These are phyloP conservation scores for Crossoptilon crossoptilon DNA, from an alignment of 2,797 vertebrate species.

Conservation along the genomic window DNA sequence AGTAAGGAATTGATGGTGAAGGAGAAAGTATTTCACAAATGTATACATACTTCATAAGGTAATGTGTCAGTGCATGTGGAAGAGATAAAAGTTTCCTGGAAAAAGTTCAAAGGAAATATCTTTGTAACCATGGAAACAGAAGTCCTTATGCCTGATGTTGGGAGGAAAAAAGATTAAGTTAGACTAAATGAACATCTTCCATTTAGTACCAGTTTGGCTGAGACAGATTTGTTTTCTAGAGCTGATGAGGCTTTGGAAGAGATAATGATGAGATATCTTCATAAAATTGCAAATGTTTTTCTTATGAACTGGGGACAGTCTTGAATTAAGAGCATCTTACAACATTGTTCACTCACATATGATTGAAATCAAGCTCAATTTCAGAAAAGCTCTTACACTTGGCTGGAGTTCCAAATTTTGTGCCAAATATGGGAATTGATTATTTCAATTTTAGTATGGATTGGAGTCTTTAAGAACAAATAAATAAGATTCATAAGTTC, in stretches of 20 bases:
- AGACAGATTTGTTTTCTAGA: constrained; percentile 23
- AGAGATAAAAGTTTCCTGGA: constrained; percentile 62
- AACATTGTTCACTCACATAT: constrained; percentile 24
- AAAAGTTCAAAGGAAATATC: constrained; percentile 56
- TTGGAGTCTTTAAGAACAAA: neutral
- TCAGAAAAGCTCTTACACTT: constrained; percentile 9
- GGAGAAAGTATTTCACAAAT: constrained; percentile 29
- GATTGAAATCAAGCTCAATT: constrained; percentile 49
- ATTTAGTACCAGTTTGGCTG: constrained; percentile 22
- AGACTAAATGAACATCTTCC: constrained; percentile 5
- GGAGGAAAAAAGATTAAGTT: constrained; percentile 8
- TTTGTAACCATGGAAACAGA: constrained; percentile 30
- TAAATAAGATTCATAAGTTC: neutral
- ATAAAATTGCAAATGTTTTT: constrained; percentile 43
- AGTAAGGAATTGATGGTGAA: constrained; percentile 33
- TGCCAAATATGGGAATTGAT: neutral
- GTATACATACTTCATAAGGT: neutral
- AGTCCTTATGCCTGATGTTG: neutral
- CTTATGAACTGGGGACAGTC: constrained; percentile 12
- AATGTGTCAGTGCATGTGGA: constrained; percentile 48
- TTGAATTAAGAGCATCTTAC: neutral
- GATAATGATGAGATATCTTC: neutral
- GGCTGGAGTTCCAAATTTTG: neutral
- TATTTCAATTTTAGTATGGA: neutral
- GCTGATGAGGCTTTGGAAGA: constrained; percentile 33